Evolutionary conservation across 2,888 invertebrate genomes (phyloP), one percentile per base, ranked within the genome.

Genomic region (Entomobrya proxima): DNA sequence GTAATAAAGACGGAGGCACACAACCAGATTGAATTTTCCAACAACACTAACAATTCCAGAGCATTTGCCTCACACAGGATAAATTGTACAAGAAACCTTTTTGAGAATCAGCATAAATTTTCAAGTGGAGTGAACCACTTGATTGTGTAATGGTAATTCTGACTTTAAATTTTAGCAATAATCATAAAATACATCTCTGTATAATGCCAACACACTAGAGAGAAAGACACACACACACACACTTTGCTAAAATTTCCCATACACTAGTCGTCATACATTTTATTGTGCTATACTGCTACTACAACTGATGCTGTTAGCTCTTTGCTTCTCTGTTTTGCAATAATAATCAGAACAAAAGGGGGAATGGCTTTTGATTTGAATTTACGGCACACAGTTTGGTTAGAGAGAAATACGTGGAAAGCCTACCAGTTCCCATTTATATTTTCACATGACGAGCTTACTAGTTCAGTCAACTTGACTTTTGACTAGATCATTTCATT

Each of bases 41-140:
- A 30, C 24, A 61, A 4, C 61, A 7, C 3, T 61, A n/a, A n/a
- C n/a, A n/a, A n/a, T 61, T 61, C 13, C 1, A 27, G 27, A 64
- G 32, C 32, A 64, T 64, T n/a, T 11, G 35, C 35, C 35, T 64
- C 35, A 18, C 64, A 64, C 35, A 64, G 27, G 13, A 55, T 55
- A 27, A 2, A 5, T 55, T 24, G 55, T 55, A 1, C 30, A 30
- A 30, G 15, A 9, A 18, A 61, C 18, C 5, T 27, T 55, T 27
- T 55, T 55, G 6, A 21, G 35, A 69, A 69, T 69, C 80, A 72
- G 80, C 80, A 80, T 72, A 80, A 80, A 80, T 55, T 67, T 80
- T 80, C 37, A 52, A 80, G 80, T 72, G 80, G 80, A 67, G 58
- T 72, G 72, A 72, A 27, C 72, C 72, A 24, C 72, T 72, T 72